Evolutionary conservation across 92 coral and sea anemone species (phyloP).

Genomic region (Heteractis magnifica): DNA sequence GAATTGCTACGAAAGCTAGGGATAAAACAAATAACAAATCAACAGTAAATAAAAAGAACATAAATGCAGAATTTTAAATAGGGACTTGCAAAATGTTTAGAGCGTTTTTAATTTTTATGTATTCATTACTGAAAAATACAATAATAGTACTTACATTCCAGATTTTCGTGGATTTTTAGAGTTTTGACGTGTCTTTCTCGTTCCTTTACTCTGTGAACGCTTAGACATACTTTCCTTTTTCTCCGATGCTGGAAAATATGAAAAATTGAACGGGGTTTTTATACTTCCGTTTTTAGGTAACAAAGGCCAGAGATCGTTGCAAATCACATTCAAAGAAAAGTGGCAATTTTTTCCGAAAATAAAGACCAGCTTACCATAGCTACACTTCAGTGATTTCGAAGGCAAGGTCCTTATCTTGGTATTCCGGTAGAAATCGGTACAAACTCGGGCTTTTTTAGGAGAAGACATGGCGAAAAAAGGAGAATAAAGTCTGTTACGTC

Average conservation of each 20-base stretch:
- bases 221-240: conserved; percentile 24
- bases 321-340: conserved; percentile 25
- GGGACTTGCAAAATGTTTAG: conserved; percentile 2
- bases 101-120: neutral
- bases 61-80: neutral
- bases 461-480: conserved; percentile 64
- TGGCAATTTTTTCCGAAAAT: conserved; percentile 1
- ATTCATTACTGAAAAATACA: neutral
- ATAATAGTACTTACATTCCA: conserved; percentile 15
- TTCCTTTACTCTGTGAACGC: conserved; percentile 8
- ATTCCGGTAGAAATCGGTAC: conserved; percentile 77
- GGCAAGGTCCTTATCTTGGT: conserved; percentile 45
- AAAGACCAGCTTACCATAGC: conserved; percentile 40
- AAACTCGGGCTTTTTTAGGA: conserved; percentile 71
- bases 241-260: conserved; percentile 20
- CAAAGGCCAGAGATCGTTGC: conserved; percentile 33
- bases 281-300: conserved; percentile 30
- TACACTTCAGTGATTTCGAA: conserved; percentile 29
- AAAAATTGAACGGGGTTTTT: neutral
- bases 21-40: neutral
- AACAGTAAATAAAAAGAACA: neutral
- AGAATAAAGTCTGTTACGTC: conserved; percentile 40
- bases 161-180: conserved; percentile 23
- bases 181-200: conserved; percentile 5
- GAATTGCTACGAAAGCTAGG: neutral